These are phyloP conservation scores for Teleiodes luculella DNA, from an alignment of 2,888 invertebrate species.

Conservation along the genomic window DNA sequence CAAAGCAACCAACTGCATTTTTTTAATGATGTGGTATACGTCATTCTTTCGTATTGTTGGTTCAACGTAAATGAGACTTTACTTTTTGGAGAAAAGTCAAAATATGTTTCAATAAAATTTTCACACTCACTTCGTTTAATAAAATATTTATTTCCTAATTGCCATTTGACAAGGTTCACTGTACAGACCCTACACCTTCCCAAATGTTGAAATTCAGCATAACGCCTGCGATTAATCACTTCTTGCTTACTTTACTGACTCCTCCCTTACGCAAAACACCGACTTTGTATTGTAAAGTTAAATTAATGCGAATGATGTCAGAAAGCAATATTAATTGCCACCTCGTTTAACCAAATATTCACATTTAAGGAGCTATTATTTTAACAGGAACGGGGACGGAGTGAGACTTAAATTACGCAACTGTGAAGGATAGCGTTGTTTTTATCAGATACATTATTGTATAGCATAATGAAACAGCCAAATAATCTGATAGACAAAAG, in stretches of 20 bases:
- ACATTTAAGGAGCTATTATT: constrained; percentile 27
- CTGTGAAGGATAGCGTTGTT: background rate
- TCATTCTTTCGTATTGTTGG: too few relatives aligned
- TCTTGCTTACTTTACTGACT: constrained; percentile 30
- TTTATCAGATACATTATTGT: too few relatives aligned
- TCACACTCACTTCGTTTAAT: too few relatives aligned
- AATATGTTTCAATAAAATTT: too few relatives aligned
- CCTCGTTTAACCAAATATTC: constrained; percentile 50
- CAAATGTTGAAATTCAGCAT: constrained; percentile 21
- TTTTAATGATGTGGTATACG: too few relatives aligned
- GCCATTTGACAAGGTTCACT: too few relatives aligned
- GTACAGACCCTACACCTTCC: constrained; percentile 2
- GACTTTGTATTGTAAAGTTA: constrained; percentile 60
- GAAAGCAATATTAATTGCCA: constrained; percentile 59
- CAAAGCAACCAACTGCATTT: too few relatives aligned
- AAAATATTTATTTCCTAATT: too few relatives aligned
- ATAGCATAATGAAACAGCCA: too few relatives aligned
- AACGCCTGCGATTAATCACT: constrained; percentile 33
- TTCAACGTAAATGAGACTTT: too few relatives aligned
- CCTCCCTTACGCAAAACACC: constrained; percentile 50
- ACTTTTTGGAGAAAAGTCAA: too few relatives aligned
- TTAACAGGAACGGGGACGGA: background rate
- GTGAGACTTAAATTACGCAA: background rate
- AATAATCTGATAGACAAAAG: too few relatives aligned
- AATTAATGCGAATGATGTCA: constrained; percentile 60